Conservation (phyloP, 2,888 invertebrate species). For the Nephrotoma flavescens region DNA sequence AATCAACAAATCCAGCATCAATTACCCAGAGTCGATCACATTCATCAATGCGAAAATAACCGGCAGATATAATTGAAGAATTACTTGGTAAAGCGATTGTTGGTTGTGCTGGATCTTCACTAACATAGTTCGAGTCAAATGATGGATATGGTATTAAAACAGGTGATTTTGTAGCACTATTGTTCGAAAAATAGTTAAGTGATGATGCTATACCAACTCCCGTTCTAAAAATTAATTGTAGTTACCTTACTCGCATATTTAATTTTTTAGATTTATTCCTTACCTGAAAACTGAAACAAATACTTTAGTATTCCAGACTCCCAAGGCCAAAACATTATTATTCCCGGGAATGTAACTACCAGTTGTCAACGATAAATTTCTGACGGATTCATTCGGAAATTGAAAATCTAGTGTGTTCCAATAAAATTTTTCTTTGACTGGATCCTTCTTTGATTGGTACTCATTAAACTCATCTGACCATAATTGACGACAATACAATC, state of each 20-base stretch:
- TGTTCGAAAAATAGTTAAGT: conserved; percentile 47
- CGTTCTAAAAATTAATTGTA: conserved; percentile 33
- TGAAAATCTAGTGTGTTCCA: background rate
- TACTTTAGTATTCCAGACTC: background rate
- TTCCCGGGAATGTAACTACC: background rate
- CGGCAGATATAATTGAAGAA: conserved; percentile 52
- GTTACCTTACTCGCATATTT: no score
- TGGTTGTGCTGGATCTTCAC: background rate
- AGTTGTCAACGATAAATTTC: background rate
- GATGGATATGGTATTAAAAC: conserved; percentile 59
- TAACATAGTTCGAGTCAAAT: conserved; percentile 48
- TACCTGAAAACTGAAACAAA: background rate
- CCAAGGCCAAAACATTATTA: background rate
- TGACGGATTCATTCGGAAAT: background rate
- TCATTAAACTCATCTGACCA: background rate
- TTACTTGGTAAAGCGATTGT: conserved; percentile 35
- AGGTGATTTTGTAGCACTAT: conserved; percentile 45
- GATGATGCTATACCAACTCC: conserved; percentile 55
- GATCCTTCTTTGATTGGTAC: background rate
- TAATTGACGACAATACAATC: background rate
- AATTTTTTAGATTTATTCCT: background rate
- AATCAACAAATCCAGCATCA: conserved; percentile 64
- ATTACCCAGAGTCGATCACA: conserved; percentile 74
- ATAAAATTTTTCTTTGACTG: background rate
- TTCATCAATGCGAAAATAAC: conserved; percentile 54